Conservation (phyloP, 2,888 invertebrate genomes). For the Girardia tigrina region DNA sequence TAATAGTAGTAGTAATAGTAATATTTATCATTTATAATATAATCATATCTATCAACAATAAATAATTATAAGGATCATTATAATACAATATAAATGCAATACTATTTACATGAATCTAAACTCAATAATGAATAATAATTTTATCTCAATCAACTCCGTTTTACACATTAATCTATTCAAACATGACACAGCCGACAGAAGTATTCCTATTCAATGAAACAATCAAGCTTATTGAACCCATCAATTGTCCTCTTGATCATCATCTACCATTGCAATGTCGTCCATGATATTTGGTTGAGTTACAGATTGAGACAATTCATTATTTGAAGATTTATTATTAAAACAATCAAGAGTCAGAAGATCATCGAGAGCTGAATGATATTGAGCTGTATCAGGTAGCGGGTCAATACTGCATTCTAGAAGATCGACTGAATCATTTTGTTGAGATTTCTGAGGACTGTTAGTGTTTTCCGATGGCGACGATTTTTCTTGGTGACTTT, state of each 20-base stretch:
- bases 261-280: conserved; percentile 4
- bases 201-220: neutral
- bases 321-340: neutral
- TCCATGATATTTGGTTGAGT: neutral
- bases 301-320: neutral
- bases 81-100: neutral
- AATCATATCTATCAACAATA: neutral
- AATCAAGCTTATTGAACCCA: neutral
- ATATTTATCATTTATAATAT: neutral
- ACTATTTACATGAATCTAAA: conserved; percentile 16
- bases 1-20: neutral
- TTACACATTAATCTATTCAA: neutral
- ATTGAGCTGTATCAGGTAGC: conserved; percentile 9
- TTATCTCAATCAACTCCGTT: neutral
- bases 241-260: neutral
- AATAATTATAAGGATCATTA: neutral
- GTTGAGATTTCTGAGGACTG: neutral
- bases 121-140: neutral
- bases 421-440: conserved; percentile 9
- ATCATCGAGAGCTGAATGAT: conserved; percentile 10
- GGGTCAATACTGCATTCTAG: neutral
- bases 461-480: conserved; percentile 1
- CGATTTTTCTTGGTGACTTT: conserved; percentile 20
- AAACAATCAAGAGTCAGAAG: conserved; percentile 17
- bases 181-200: neutral